Evolutionary conservation across 1,140 invertebrate species (phyloP).

Genomic region (Drosophila sulfurigaster): DNA sequence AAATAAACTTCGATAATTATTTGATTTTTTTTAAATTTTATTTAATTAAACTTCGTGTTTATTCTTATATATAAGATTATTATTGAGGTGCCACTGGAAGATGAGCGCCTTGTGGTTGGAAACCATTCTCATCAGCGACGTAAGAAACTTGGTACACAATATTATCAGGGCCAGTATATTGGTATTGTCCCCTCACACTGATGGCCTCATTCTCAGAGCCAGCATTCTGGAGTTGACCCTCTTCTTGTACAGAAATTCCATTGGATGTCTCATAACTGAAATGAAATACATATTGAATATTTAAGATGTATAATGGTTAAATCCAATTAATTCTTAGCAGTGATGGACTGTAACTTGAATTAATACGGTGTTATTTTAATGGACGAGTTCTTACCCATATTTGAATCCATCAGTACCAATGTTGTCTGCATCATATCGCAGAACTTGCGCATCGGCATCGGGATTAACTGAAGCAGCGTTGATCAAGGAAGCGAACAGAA

Average conservation of each 20-base stretch:
- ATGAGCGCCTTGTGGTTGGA: conserved; percentile 88
- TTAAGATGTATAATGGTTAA: not conserved
- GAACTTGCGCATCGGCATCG: conserved; percentile 50
- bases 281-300: not conserved
- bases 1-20: not conserved
- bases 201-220: conserved; percentile 87
- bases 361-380: not conserved
- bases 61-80: conserved; percentile 3
- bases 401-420: conserved; percentile 85
- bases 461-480: no score
- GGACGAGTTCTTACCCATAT: conserved; percentile 84
- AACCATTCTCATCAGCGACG: conserved; percentile 91
- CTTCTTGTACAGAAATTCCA: conserved; percentile 88
- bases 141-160: conserved; percentile 88
- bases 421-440: conserved; percentile 84
- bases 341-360: not conserved
- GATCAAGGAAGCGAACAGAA: no score
- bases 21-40: not conserved
- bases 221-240: conserved; percentile 87
- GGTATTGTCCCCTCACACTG: conserved; percentile 88
- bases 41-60: not conserved
- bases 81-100: conserved; percentile 74
- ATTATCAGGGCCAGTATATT: conserved; percentile 89
- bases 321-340: not conserved
- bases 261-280: conserved; percentile 88